These are phyloP conservation scores for Palythoa grandis DNA, from an alignment of 92 coral and sea anemone genomes.

Conservation along the genomic window DNA sequence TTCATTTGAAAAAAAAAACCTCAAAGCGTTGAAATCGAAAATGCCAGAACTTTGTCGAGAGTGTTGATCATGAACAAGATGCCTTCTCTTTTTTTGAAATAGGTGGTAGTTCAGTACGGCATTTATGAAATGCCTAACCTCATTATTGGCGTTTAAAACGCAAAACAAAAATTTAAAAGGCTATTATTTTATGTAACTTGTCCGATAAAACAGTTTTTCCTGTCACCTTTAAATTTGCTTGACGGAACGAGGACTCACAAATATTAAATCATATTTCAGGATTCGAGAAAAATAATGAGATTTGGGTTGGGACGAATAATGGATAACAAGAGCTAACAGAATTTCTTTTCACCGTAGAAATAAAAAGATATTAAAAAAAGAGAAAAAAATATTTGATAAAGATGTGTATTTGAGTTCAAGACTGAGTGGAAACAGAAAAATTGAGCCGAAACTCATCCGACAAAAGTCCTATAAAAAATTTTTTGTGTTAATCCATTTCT, in stretches of 20 bases:
- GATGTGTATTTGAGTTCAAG: not conserved
- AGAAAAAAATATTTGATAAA: not conserved
- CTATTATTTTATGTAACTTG: not conserved
- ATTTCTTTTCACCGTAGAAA: not conserved
- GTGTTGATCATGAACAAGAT: not conserved
- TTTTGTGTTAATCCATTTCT: not conserved
- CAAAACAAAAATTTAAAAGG: constrained; percentile 12
- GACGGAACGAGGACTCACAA: too few species aligned
- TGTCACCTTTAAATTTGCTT: not conserved
- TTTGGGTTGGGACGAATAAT: not conserved
- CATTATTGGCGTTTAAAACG: not conserved
- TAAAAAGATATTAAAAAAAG: not conserved
- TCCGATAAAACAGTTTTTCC: not conserved
- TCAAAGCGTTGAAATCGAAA: constrained; percentile 16
- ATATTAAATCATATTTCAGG: too few species aligned
- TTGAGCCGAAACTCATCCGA: not conserved
- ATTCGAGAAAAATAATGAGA: not conserved
- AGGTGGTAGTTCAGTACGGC: not conserved
- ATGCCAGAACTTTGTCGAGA: constrained; percentile 6
- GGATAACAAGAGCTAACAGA: not conserved
- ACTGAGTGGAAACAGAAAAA: not conserved
- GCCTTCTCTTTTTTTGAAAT: not conserved
- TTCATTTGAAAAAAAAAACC: constrained; percentile 26
- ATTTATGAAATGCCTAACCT: not conserved
- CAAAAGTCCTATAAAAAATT: not conserved